Percentiles rank a stretch among this genome's conserved stretches.
Evolutionary conservation across 2,113 vertebrate species (phyloP).

Genomic region (Ascaphus truei): DNA sequence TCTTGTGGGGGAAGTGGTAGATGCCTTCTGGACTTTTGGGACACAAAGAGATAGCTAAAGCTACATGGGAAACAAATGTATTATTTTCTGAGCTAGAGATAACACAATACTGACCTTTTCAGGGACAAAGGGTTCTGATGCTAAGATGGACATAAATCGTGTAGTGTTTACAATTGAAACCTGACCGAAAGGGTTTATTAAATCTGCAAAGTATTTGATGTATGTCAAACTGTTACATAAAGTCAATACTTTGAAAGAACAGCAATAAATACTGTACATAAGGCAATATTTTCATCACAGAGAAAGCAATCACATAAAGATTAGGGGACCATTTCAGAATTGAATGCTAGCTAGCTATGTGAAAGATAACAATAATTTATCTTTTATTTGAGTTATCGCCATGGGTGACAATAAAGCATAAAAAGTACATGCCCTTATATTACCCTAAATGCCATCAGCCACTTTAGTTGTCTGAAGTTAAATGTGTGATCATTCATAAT

Average conservation of each 20-base stretch:
- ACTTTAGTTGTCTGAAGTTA: not conserved
- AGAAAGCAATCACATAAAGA: slow-evolving; percentile 74
- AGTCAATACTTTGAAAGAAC: slow-evolving; percentile 75
- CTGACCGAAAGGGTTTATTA: slow-evolving; percentile 77
- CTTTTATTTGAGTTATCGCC: slow-evolving; percentile 58
- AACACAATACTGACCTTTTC: slow-evolving; percentile 41
- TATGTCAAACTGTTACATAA: slow-evolving; percentile 76
- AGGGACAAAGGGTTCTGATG: slow-evolving; percentile 57
- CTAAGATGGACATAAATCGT: slow-evolving; percentile 67
- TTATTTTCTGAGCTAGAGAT: not conserved
- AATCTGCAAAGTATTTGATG: slow-evolving; percentile 70
- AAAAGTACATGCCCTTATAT: slow-evolving; percentile 27
- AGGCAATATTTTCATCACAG: slow-evolving; percentile 70
- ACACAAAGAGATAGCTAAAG: too few species aligned
- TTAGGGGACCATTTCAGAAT: slow-evolving; percentile 69
- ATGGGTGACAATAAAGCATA: slow-evolving; percentile 35
- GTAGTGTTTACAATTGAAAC: slow-evolving; percentile 69
- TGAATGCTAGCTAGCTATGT: slow-evolving; percentile 50
- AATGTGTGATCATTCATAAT: slow-evolving; percentile 8
- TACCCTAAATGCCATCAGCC: slow-evolving; percentile 12
- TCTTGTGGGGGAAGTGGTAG: too few species aligned
- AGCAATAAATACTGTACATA: slow-evolving; percentile 68
- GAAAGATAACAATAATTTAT: slow-evolving; percentile 48
- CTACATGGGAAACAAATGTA: too few species aligned
- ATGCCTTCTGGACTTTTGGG: too few species aligned